Evolutionary conservation across 2,888 invertebrate genomes (phyloP), one percentile per base, ranked within the genome.

Genomic region (Acanthococcus lagerstroemiae): DNA sequence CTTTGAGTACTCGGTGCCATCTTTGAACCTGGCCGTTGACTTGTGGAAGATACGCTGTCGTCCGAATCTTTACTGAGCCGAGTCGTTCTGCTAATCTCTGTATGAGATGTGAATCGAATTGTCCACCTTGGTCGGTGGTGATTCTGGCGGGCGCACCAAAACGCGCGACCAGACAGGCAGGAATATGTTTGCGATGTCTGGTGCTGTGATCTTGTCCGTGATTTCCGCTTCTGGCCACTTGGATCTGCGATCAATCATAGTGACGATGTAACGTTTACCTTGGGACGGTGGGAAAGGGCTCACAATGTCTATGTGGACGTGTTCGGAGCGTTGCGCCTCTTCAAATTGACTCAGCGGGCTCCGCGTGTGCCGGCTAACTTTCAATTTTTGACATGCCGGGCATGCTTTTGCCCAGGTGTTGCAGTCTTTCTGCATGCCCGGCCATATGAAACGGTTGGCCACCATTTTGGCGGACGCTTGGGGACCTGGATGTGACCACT

Each of bases 291-390:
- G 75, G 7, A 78, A 67, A 0, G 77, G 77, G 2, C 77, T 76
- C 1, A 79, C 73, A 5, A 79, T 70, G 70, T 79, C 77, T 3
- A 79, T 71, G 69, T 78, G 76, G 5, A 78, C 71, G 66, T 77
- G 76, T 3, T 71, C 67, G 69, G 78, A 77, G 9, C 75, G 70
- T 5, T 68, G 61, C 1, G 74, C 73, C 55, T 70, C 24, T 6
- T 70, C 17, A 50, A 73, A 72, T 0, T 68, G 68, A 9, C 70
- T 68, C 1, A 72, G 9, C 1, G 74, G 74, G 45, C 73, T 25
- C 21, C 65, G 26, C 15, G 72, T 72, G 70, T 74, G 76, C 15
- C 74, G 67, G 0, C 65, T 46, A 0, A 76, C 67, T 60, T 77
- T 77, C 0, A 69, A 46, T 3, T 69, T 68, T 60, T 77, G 77